Evolutionary conservation across 37 sponge, comb jelly and placozoan genomes (phyloP).

Genomic region (Sycon ciliatum): DNA sequence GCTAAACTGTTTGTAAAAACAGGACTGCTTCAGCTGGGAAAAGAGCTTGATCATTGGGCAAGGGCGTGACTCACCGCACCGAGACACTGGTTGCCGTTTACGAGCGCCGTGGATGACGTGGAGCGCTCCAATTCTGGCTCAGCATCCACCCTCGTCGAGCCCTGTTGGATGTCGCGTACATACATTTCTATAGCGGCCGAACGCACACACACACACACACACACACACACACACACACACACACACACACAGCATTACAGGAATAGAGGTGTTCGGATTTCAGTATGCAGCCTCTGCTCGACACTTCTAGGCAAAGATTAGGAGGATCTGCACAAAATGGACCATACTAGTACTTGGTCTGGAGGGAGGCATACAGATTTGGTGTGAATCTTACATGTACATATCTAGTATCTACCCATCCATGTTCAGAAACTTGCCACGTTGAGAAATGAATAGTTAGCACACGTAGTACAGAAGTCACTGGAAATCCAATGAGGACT

Average conservation of each 20-base stretch:
- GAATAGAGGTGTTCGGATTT: not conserved
- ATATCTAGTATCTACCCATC: too few relatives aligned
- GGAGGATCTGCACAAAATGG: too few relatives aligned
- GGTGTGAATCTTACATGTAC: too few relatives aligned
- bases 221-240: conserved; percentile 5
- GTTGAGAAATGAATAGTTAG: too few relatives aligned
- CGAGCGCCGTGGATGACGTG: conserved; percentile 66
- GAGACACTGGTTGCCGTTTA: conserved; percentile 67
- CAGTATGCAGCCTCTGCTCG: not conserved
- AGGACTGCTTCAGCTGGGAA: too few relatives aligned
- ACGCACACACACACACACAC: not conserved
- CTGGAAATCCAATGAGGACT: too few relatives aligned
- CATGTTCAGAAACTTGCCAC: too few relatives aligned
- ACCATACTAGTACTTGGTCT: too few relatives aligned
- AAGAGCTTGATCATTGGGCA: too few relatives aligned
- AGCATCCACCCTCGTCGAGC: conserved; percentile 51
- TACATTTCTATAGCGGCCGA: conserved; percentile 53
- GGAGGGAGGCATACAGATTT: too few relatives aligned
- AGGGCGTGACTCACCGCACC: conserved; percentile 48
- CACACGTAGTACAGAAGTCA: too few relatives aligned
- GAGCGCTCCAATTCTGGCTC: conserved; percentile 55
- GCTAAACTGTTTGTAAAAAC: not conserved
- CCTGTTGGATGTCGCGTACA: conserved; percentile 41
- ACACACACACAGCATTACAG: not conserved
- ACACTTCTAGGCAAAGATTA: not conserved